A percentile compares a stretch with the other conserved stretches of the same genome.
Conservation (phyloP, 1,140 invertebrate genomes). For the Pinna nobilis region DNA sequence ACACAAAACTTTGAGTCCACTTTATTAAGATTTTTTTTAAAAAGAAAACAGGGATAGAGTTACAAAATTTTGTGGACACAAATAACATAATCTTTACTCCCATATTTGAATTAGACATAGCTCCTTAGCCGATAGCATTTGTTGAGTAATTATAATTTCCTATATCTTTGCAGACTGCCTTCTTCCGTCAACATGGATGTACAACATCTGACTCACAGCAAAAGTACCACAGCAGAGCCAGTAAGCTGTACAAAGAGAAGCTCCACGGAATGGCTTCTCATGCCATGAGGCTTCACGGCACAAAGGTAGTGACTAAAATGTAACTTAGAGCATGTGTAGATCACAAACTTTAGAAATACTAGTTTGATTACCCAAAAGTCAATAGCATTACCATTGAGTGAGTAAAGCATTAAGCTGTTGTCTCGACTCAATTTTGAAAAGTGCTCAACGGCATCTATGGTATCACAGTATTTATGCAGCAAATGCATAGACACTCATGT, state of each 20-base stretch:
- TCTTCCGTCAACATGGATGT: conserved; percentile 96
- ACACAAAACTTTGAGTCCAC: too few relatives aligned
- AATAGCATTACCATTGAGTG: too few relatives aligned
- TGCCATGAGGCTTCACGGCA: conserved; percentile 92
- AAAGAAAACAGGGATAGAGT: too few relatives aligned
- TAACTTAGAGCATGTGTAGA: neutral
- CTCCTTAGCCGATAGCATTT: too few relatives aligned
- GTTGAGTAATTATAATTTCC: conserved; percentile 67
- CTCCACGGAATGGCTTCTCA: conserved; percentile 83
- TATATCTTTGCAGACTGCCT: conserved; percentile 83
- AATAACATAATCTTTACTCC: too few relatives aligned
- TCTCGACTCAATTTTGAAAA: too few relatives aligned
- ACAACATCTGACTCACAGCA: conserved; percentile 94
- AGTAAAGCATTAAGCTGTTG: neutral
- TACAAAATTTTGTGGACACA: too few relatives aligned
- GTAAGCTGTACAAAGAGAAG: conserved; percentile 87
- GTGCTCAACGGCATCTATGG: too few relatives aligned
- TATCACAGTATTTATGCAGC: neutral
- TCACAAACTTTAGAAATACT: neutral
- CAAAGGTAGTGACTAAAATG: conserved; percentile 80
- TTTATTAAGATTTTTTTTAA: too few relatives aligned
- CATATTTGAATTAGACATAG: too few relatives aligned
- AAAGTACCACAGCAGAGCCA: conserved; percentile 98
- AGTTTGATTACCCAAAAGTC: neutral
- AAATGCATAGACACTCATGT: neutral